Conservation (phyloP, 1,140 invertebrate species). For the Idris sp. region DNA sequence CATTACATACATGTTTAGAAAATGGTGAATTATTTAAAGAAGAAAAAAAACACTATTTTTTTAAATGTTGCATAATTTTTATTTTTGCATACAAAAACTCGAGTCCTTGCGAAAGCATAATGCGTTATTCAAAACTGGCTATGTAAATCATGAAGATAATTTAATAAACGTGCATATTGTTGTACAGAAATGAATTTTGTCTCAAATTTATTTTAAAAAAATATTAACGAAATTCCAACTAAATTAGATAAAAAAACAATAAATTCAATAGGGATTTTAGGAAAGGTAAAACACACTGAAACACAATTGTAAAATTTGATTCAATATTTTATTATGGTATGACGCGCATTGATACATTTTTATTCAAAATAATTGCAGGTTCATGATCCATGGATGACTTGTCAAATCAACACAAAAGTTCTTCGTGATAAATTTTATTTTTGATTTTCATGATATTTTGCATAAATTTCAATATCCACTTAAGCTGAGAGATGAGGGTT, state of each 20-base stretch:
- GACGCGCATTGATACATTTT: conserved; percentile 60
- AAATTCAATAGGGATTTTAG: too few species aligned
- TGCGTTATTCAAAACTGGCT: conserved; percentile 33
- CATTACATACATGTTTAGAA: too few species aligned
- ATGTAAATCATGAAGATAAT: conserved; percentile 73
- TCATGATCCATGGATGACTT: conserved; percentile 54
- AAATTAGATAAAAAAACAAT: too few species aligned
- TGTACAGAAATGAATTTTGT: conserved; percentile 63
- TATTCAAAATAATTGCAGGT: conserved; percentile 1
- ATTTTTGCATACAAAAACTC: conserved; percentile 46
- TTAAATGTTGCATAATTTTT: not conserved
- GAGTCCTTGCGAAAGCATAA: conserved; percentile 65
- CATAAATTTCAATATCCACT: conserved; percentile 63
- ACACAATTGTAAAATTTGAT: conserved; percentile 71
- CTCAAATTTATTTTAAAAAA: too few species aligned
- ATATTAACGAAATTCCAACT: too few species aligned
- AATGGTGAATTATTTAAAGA: too few species aligned
- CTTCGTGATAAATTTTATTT: conserved; percentile 60
- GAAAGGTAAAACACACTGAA: too few species aligned
- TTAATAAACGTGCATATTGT: conserved; percentile 77
- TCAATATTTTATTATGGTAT: conserved; percentile 68
- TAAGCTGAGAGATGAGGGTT: conserved; percentile 66
- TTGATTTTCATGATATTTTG: conserved; percentile 44
- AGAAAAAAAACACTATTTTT: not conserved
- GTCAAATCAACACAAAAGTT: conserved; percentile 37